phyloP scores from a whole-genome alignment of 2,888 invertebrate genomes.

The Epiblema foenella region DNA sequence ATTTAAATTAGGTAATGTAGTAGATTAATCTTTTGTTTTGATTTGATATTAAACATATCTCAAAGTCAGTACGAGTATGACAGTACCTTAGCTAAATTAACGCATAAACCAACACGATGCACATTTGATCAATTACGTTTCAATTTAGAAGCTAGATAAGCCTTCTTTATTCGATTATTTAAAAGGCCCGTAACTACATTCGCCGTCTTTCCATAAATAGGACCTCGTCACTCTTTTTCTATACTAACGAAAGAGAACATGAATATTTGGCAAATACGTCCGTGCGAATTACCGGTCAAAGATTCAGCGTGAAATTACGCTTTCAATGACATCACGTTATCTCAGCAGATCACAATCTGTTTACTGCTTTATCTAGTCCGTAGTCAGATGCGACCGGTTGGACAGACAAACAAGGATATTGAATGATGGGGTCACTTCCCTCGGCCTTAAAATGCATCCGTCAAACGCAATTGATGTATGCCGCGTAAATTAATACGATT shows the following conservation, averaged over 20 bases:
- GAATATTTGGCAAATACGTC: neutral
- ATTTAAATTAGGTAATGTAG: too few relatives aligned
- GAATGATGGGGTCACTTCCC: slow-evolving; percentile 64
- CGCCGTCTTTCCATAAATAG: too few relatives aligned
- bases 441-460: slow-evolving; percentile 54
- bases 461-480: slow-evolving; percentile 39
- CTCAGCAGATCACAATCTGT: slow-evolving; percentile 19
- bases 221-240: neutral
- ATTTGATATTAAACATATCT: too few relatives aligned
- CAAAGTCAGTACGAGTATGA: too few relatives aligned
- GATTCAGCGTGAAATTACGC: neutral
- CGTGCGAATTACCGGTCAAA: neutral
- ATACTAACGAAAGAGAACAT: neutral
- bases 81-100: too few relatives aligned
- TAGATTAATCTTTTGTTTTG: too few relatives aligned
- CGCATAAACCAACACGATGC: too few relatives aligned
- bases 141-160: too few relatives aligned
- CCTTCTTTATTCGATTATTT: too few relatives aligned
- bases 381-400: slow-evolving; percentile 56
- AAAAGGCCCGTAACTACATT: too few relatives aligned
- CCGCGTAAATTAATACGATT: slow-evolving; percentile 19
- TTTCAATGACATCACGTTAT: slow-evolving; percentile 31
- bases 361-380: slow-evolving; percentile 36
- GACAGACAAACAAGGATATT: slow-evolving; percentile 63
- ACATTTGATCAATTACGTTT: too few relatives aligned